Evolutionary conservation across 2,797 vertebrate genomes (phyloP), one percentile per base, ranked within the genome.

Genomic region (Macroramphosus scolopax): DNA sequence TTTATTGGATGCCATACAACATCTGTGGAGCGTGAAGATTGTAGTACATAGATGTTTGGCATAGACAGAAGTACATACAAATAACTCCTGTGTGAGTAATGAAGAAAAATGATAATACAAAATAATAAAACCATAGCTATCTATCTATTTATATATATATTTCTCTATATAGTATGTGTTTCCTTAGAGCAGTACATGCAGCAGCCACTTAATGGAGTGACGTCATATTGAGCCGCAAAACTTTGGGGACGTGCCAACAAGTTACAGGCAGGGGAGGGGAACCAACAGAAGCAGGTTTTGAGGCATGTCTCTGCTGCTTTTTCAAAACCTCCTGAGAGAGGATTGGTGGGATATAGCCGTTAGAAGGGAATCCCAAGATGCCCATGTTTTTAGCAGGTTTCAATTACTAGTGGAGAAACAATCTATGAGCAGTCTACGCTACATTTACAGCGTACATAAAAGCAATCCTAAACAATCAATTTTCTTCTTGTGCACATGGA

Each of bases 151-250:
- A 87, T 90, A 90, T 88, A 89, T 90, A 91, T 90, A 89, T 89
- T 84, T 89, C 75, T 89, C 86, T 90, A 89, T 92, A 89, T 89
- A 90, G 82, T 89, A 83, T 83, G 83, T 89, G 88, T 90, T 88
- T 92, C 80, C 84, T 87, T 89, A 93, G 87, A 89, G 90, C 87
- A 93, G 87, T 75, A 94, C 95, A 97, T 98, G 95, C 96, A 97
- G 94, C 92, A 93, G 92, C 91, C 93, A 93, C 92, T 90, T 88
- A 90, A 87, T 92, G 90, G 92, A 92, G 92, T 92, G 88, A 95
- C 89, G 87, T 92, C 81, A 82, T 92, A 91, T 89, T 91, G 93
- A 95, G 91, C 91, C 89, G 77, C 69, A 91, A 93, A 90, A 81
- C 67, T 68, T 80, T 80, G 91, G 90, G 88, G 88, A 77, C 79